These are phyloP conservation scores for Melanchra persicariae DNA, from an alignment of 2,888 invertebrate genomes.

Conservation along the genomic window DNA sequence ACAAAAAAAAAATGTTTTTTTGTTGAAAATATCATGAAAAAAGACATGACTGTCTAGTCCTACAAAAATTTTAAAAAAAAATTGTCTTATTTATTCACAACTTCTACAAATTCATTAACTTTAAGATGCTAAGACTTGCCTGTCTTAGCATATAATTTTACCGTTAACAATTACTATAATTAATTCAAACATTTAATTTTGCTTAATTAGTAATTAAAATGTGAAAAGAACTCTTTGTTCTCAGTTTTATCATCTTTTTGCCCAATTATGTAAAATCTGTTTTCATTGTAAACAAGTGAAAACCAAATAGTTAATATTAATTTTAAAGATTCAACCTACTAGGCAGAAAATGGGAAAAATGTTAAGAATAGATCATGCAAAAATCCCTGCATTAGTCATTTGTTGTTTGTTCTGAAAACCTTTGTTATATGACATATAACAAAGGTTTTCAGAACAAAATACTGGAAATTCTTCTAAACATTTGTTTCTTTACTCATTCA, in stretches of 20 bases:
- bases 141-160: neutral
- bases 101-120: neutral
- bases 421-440: no score
- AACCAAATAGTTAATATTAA: neutral
- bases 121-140: neutral
- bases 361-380: neutral
- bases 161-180: slow-evolving; percentile 12
- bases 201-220: slow-evolving; percentile 35
- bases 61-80: neutral
- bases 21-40: neutral
- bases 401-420: no score
- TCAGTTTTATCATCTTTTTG: neutral
- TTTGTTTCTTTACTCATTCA: neutral
- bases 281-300: neutral
- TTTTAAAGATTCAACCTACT: neutral
- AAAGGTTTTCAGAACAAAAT: slow-evolving; percentile 25
- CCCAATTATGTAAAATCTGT: neutral
- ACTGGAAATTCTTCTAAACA: neutral
- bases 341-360: neutral
- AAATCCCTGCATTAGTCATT: neutral
- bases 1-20: neutral
- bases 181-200: neutral
- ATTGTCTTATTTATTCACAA: neutral
- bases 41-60: neutral
- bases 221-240: slow-evolving; percentile 21